Evolutionary conservation across 2,888 invertebrate genomes (phyloP).

Genomic region (Acrobasis suavella): DNA sequence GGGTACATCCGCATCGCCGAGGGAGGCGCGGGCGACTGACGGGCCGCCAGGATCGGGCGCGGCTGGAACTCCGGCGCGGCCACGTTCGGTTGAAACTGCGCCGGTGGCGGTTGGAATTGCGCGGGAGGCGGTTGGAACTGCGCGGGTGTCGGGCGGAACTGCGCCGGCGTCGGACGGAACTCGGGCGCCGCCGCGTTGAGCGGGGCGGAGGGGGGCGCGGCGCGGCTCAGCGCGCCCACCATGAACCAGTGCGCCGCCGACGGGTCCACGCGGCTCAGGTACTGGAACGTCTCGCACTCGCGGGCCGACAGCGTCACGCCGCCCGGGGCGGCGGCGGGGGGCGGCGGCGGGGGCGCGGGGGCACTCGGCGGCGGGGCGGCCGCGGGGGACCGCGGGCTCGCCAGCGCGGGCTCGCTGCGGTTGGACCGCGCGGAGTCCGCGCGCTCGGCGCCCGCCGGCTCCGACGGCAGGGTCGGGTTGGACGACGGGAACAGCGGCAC

Average conservation of each 20-base stretch:
- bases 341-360: slow-evolving; percentile 13
- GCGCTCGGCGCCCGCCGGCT: slow-evolving; percentile 4
- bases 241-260: slow-evolving; percentile 57
- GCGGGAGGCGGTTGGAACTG: slow-evolving; percentile 28
- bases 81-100: neutral
- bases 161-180: slow-evolving; percentile 25
- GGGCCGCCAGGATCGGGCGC: slow-evolving; percentile 21
- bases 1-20: neutral
- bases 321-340: slow-evolving; percentile 17
- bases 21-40: slow-evolving; percentile 8
- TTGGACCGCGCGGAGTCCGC: neutral
- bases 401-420: slow-evolving; percentile 5
- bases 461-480: slow-evolving; percentile 3
- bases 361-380: slow-evolving; percentile 19
- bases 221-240: slow-evolving; percentile 47
- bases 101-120: slow-evolving; percentile 18
- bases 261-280: slow-evolving; percentile 49
- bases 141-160: slow-evolving; percentile 27
- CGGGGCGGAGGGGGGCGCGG: slow-evolving; percentile 31
- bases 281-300: slow-evolving; percentile 52
- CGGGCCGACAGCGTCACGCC: slow-evolving; percentile 44
- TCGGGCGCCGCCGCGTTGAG: slow-evolving; percentile 7
- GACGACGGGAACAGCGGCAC: slow-evolving; percentile 16
- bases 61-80: slow-evolving; percentile 31
- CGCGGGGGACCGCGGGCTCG: slow-evolving; percentile 7